These are phyloP conservation scores for Stigmatopora nigra DNA, from an alignment of 2,113 vertebrate genomes.

Conservation along the genomic window DNA sequence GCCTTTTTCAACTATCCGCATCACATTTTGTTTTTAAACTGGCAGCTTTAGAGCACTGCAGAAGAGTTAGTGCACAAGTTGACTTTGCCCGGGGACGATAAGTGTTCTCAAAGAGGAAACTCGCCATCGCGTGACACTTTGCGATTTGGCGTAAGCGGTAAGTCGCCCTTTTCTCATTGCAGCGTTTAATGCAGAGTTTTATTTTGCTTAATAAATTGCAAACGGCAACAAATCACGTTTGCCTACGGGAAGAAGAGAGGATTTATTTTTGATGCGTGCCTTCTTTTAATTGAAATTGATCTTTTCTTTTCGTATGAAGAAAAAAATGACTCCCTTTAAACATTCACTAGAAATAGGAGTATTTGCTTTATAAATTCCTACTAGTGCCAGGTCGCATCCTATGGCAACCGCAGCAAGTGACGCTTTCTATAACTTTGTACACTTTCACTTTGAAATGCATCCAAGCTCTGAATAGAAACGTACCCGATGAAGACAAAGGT, in stretches of 20 bases:
- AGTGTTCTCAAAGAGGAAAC: not conserved
- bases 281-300: not conserved
- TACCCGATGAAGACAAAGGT: not conserved
- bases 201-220: not conserved
- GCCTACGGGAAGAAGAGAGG: not conserved
- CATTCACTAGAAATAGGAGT: not conserved
- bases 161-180: conserved; percentile 7
- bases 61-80: not conserved
- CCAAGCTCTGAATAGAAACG: not conserved
- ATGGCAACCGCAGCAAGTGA: not conserved
- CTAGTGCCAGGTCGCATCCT: not conserved
- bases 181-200: not conserved
- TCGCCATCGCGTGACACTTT: not conserved
- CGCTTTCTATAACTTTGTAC: not conserved
- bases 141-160: conserved; percentile 32
- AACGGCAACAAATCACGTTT: not conserved
- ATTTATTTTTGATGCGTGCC: not conserved
- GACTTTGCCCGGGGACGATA: not conserved
- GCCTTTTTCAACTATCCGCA: not conserved
- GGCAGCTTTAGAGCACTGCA: not conserved
- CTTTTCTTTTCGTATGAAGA: not conserved
- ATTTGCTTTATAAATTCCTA: not conserved
- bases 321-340: not conserved
- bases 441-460: not conserved
- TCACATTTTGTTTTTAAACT: too few relatives aligned